Evolutionary conservation across 2,888 invertebrate species (phyloP).

Genomic region (Macaria liturata): DNA sequence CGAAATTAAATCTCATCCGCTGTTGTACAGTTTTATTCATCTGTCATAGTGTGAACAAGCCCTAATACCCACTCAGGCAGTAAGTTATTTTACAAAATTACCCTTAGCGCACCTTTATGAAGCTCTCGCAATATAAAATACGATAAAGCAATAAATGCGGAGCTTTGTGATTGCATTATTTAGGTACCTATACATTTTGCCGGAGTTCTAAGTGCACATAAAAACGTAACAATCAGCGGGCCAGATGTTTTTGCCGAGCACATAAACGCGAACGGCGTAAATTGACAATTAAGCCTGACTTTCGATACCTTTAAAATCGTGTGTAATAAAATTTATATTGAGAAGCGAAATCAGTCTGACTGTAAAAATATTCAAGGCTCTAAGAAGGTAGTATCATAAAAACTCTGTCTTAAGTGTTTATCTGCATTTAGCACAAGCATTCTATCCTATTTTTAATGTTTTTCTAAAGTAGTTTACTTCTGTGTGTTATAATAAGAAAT

Average conservation of each 20-base stretch:
- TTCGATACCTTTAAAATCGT: conserved; percentile 74
- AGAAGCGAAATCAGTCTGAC: conserved; percentile 6
- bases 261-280: conserved; percentile 73
- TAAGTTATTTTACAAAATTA: conserved; percentile 33
- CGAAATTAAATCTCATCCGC: no score
- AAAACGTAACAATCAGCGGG: conserved; percentile 76
- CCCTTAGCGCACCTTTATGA: conserved; percentile 32
- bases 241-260: conserved; percentile 74
- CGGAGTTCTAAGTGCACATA: conserved; percentile 72
- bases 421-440: no score
- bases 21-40: no score
- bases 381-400: no score
- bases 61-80: conserved; percentile 12
- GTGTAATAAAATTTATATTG: conserved; percentile 64
- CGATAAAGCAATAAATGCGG: conserved; percentile 56
- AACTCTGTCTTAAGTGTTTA: no score
- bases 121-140: conserved; percentile 48
- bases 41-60: no score
- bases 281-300: conserved; percentile 74
- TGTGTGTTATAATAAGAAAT: no score
- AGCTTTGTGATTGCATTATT: conserved; percentile 64
- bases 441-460: no score
- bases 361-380: not conserved
- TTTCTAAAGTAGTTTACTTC: no score
- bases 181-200: conserved; percentile 55